Evolutionary conservation across 2,113 vertebrate species (phyloP).

Genomic region (Montifringilla adamsi): DNA sequence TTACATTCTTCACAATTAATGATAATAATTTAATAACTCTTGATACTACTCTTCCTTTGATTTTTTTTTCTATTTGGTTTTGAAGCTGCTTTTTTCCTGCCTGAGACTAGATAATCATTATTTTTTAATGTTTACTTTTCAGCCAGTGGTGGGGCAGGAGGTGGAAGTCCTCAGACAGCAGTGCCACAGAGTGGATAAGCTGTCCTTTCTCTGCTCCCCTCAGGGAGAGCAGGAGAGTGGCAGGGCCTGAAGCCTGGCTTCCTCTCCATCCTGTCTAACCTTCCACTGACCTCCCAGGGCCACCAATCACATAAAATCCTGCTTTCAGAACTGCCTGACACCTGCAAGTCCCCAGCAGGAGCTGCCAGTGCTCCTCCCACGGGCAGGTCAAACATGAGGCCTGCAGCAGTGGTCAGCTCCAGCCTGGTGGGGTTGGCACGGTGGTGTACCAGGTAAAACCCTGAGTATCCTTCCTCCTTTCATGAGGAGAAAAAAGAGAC

Average conservation of each 20-base stretch:
- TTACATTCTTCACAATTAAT: neutral
- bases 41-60: neutral
- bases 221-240: rapidly evolving
- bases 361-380: rapidly evolving
- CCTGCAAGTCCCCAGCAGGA: neutral
- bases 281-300: neutral
- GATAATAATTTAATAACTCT: neutral
- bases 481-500: neutral
- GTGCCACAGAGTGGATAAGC: neutral
- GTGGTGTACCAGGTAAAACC: neutral
- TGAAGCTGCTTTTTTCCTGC: neutral
- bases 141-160: neutral
- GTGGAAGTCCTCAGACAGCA: neutral
- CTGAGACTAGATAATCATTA: neutral
- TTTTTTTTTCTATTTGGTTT: neutral
- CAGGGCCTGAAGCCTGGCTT: neutral
- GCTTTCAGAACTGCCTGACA: neutral
- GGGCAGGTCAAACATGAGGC: rapidly evolving
- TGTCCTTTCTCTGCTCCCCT: neutral
- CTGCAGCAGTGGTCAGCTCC: rapidly evolving
- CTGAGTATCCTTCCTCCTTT: neutral
- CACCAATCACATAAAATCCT: neutral
- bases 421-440: neutral
- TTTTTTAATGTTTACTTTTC: neutral
- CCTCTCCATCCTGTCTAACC: neutral